phyloP scores from a whole-genome alignment of 1,140 invertebrate genomes.

The Pristionchus pacificus region DNA sequence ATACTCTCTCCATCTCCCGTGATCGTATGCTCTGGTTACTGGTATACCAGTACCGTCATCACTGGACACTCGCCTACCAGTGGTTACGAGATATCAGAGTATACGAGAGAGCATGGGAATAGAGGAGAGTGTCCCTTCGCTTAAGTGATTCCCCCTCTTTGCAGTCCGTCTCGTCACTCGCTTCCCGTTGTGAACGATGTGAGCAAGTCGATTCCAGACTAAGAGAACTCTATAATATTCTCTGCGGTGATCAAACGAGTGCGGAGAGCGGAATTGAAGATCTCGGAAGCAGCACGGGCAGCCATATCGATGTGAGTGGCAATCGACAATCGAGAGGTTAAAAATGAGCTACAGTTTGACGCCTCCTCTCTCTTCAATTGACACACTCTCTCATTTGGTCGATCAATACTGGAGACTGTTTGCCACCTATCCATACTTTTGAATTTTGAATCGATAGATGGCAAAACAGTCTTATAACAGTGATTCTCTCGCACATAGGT shows the following conservation, averaged over 20 bases:
- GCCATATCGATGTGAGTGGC: conserved; percentile 11
- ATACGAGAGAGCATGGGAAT: too few relatives aligned
- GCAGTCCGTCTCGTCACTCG: conserved; percentile 10
- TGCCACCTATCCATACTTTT: neutral
- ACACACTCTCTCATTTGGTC: neutral
- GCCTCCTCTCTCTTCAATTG: neutral
- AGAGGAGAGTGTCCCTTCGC: too few relatives aligned
- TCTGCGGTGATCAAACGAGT: conserved; percentile 8
- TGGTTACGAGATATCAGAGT: neutral
- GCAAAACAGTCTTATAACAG: too few relatives aligned
- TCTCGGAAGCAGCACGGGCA: conserved; percentile 12
- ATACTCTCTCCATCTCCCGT: neutral
- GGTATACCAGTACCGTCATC: neutral
- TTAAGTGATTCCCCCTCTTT: too few relatives aligned
- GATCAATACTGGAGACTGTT: neutral
- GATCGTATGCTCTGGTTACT: conserved; percentile 2
- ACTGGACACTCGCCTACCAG: neutral
- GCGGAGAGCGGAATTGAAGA: conserved; percentile 17
- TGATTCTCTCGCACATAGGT: too few relatives aligned
- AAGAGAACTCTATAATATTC: conserved; percentile 7
- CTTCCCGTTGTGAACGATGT: conserved; percentile 4
- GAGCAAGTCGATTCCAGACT: conserved; percentile 1
- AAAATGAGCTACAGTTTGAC: neutral
- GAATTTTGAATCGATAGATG: neutral
- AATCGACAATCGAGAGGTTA: neutral